Base-by-base conservation (phyloP, 2,797 vertebrate species). In the Channa striata region DNA sequence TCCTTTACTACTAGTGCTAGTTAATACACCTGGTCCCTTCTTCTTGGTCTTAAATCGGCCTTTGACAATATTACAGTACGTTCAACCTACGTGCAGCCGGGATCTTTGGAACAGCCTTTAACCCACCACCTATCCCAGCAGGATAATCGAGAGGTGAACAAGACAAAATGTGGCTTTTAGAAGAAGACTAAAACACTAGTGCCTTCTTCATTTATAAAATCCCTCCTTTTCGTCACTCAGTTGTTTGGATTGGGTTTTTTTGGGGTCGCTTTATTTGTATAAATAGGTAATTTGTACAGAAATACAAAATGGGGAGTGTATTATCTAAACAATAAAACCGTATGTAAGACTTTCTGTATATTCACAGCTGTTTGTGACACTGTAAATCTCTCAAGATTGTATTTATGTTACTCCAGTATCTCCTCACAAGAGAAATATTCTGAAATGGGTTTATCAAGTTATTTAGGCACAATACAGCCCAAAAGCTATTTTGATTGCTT, bases 1-100 rank as follows among this genome's bases (percentile, higher is more conserved):
- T 53, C 40, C 34, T 54, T 72, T 69, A 59, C 42, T 62, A 19
- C 14, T 21, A 23, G 14, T 67, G 25, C 20, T 58, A 68, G 36
- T 62, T 72, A 47, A 51, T 37, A 39, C 36, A 71, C 46, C 49
- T 60, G 39, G 64, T 72, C 49, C 42, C 58, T 62, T 74, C 34
- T 61, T 69, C 68, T 40, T 72, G 56, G 37, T 65, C 52, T 53
- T 62, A 48, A 72, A 62, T 78, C 72, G 51, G 46, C 63, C 62
- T 74, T 74, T 70, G 57, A 64, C 68, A 50, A 77, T 47, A 53
- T 77, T 51, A 44, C 34, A 53, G 77, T 51, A 44, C 34, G 50
- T 17, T 59, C 40, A 42, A 59, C 52, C 53, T 42, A 40, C 54
- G 25, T 52, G 67, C 37, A 59, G 30, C 68, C 46, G 58, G 21